phyloP scores from a whole-genome alignment of 2,113 vertebrate genomes.

The Pseudopipra pipra region DNA sequence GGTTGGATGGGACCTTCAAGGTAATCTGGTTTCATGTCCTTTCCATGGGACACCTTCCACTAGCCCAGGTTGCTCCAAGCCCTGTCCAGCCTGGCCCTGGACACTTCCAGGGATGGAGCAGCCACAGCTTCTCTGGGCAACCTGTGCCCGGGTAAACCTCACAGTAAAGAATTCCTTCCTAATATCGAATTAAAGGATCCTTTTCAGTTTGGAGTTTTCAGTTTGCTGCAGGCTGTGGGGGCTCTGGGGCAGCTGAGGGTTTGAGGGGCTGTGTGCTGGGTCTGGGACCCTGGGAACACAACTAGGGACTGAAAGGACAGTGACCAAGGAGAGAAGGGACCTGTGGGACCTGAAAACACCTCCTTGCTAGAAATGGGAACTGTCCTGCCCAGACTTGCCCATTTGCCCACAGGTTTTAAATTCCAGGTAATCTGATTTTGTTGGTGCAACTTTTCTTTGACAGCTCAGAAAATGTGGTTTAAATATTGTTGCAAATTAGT shows the following conservation, averaged over 20 bases:
- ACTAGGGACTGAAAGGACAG: fast-evolving
- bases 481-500: neutral
- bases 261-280: neutral
- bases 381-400: neutral
- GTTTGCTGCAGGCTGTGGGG: fast-evolving
- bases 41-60: neutral
- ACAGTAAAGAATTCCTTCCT: neutral
- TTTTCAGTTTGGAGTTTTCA: neutral
- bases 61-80: neutral
- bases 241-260: neutral
- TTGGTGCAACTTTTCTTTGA: neutral
- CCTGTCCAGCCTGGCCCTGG: fast-evolving
- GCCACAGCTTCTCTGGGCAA: neutral
- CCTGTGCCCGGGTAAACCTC: neutral
- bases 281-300: neutral
- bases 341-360: neutral
- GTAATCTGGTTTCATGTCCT: neutral
- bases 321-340: neutral
- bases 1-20: neutral
- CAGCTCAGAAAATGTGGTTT: neutral
- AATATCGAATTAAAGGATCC: neutral
- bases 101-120: neutral
- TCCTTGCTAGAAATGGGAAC: neutral
- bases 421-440: neutral
- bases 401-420: neutral